Percentiles rank a stretch among this genome's conserved stretches.
Conservation (phyloP, 2,888 invertebrate genomes). For the Andrena flavipes region DNA sequence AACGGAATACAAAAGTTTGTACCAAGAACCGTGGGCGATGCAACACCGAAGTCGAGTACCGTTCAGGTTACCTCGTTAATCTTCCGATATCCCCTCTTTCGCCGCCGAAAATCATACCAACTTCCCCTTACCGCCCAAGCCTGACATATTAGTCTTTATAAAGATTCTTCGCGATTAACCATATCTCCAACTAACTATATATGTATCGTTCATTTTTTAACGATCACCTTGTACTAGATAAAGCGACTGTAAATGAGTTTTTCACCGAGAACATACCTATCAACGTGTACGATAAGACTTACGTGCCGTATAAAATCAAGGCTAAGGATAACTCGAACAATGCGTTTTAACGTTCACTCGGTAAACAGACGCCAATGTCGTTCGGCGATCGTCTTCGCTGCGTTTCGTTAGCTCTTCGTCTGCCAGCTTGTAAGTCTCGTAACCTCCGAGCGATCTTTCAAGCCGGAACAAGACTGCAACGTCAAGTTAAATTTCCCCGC, state of each 20-base stretch:
- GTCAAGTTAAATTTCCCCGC: background rate
- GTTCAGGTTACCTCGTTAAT: slow-evolving; percentile 5
- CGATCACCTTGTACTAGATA: background rate
- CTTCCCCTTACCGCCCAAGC: background rate
- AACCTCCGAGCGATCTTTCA: background rate
- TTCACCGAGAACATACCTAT: background rate
- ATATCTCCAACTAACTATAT: no score
- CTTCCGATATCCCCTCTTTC: background rate
- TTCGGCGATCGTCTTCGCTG: slow-evolving; percentile 12
- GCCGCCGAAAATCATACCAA: background rate
- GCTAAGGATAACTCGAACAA: slow-evolving; percentile 35
- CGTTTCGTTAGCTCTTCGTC: background rate
- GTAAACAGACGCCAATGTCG: slow-evolving; percentile 43
- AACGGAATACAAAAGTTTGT: slow-evolving; percentile 38
- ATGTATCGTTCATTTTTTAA: background rate
- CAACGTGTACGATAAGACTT: slow-evolving; percentile 24
- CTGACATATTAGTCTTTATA: no score
- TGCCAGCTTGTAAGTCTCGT: background rate
- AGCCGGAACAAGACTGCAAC: background rate
- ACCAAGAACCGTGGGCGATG: slow-evolving; percentile 1
- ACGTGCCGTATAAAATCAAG: background rate
- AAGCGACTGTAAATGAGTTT: background rate
- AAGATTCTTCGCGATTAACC: no score
- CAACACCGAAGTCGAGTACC: background rate
- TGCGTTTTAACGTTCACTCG: slow-evolving; percentile 29